Base-by-base conservation (phyloP, 2,797 vertebrate genomes). In the Lacerta viridis region DNA sequence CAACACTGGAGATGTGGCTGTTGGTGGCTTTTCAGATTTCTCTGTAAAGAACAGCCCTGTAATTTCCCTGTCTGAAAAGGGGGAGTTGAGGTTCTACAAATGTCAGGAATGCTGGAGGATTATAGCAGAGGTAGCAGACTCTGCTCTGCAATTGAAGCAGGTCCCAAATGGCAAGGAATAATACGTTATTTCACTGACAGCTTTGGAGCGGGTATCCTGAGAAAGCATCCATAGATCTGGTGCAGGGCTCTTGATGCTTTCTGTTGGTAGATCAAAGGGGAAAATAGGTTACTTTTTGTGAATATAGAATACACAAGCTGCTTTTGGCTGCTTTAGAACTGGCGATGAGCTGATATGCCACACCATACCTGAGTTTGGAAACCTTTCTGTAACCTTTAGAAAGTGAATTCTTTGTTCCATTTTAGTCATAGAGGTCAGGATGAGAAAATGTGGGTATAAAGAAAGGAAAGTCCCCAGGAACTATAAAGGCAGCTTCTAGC, bases 41-140 rank as follows among this genome's bases (percentile, higher is more conserved):
- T 91, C 64, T 92, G 61, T 36, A 29, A 89, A 39, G 78, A 71
- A 13, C 4, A 27, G 23, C 1, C 55, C 18, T 88, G 29, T 87
- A 81, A 74, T 84, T 94, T 89, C 87, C 74, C 55, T 39, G 41
- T 61, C 64, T 93, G 79, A 69, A 88, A 85, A 66, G 39, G 89
- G 85, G 84, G 84, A 83, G 82, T 46, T 33, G 64, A 75, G 86
- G 89, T 64, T 77, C 29, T 39, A 69, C 33, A 77, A 68, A 33
- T 36, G 84, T 84, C 90, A 11, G 46, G 41, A 41, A 46, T n/a
- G 41, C 23, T 36, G 10, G 33, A 8, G 43, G 10, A 29, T 84
- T 39, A 29, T 84, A 41, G 15, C 39, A 77, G 41, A 17, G 17
- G 9, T 25, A 80, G 20, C 79, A 91, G 79, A 83, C 5, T 55